phyloP scores from a whole-genome alignment of 2,113 vertebrate species.

The Brachypteracias leptosomus region DNA sequence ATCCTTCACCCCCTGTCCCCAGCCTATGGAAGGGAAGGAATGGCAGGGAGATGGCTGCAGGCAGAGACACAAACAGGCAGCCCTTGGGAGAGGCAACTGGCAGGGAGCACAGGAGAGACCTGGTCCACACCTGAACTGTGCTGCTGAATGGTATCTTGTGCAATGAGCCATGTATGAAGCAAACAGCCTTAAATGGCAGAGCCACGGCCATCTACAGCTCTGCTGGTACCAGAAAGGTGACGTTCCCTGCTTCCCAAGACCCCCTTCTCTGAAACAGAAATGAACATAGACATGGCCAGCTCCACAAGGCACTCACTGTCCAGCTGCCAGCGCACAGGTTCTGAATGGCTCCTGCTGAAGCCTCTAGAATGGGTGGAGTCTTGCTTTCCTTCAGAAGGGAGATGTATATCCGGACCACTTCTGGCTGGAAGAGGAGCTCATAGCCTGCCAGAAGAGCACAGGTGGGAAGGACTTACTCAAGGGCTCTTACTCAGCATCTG shows the following conservation, averaged over 20 bases:
- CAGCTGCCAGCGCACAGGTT: conserved; percentile 94
- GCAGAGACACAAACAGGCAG: not conserved
- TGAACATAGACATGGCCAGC: accelerated
- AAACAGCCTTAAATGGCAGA: accelerated
- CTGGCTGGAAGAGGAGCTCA: conserved; percentile 93
- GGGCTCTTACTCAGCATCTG: not conserved
- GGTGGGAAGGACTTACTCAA: not conserved
- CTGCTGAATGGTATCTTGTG: accelerated
- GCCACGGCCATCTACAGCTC: not conserved
- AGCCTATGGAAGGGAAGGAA: not conserved
- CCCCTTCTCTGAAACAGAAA: not conserved
- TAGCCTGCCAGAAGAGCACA: conserved; percentile 76
- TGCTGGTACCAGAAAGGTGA: accelerated
- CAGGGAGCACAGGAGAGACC: not conserved
- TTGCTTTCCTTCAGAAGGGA: conserved; percentile 91
- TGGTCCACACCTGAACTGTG: no score
- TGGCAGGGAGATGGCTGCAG: accelerated
- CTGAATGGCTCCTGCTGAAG: conserved; percentile 92
- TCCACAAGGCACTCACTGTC: conserved; percentile 71
- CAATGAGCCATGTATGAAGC: accelerated
- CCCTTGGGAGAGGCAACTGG: not conserved
- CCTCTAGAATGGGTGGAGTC: conserved; percentile 90
- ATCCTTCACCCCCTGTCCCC: not conserved
- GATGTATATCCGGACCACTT: conserved; percentile 92
- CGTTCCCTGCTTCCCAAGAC: not conserved